phyloP scores from a whole-genome alignment of 2,797 vertebrate genomes.

The Rachycentron canadum region DNA sequence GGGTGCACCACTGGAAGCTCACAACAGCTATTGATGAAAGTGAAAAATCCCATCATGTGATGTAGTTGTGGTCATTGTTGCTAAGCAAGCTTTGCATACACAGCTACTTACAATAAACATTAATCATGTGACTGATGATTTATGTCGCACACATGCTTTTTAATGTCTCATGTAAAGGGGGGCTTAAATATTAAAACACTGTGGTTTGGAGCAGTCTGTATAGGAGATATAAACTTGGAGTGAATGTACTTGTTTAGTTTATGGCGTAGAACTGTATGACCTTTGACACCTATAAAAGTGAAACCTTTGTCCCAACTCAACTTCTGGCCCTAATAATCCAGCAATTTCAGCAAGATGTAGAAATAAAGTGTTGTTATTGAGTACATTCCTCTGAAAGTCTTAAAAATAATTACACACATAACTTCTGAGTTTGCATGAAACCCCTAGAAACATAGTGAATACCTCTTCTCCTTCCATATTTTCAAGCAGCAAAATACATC shows the following conservation, averaged over 20 bases:
- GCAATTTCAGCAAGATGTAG: not conserved
- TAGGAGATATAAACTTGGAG: not conserved
- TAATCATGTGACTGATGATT: not conserved
- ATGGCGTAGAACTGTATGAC: slow-evolving; percentile 21
- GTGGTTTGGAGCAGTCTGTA: not conserved
- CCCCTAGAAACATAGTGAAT: not conserved
- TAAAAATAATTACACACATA: not conserved
- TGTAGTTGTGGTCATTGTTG: not conserved
- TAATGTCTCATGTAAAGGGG: not conserved
- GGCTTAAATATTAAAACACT: not conserved
- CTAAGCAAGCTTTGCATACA: not conserved
- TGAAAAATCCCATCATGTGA: not conserved
- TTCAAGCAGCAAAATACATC: not conserved
- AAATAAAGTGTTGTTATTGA: not conserved
- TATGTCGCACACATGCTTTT: not conserved
- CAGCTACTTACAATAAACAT: not conserved
- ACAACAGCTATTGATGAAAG: not conserved
- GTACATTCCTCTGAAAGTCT: not conserved
- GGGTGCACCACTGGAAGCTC: not conserved
- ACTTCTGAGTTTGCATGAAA: not conserved
- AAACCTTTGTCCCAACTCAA: slow-evolving; percentile 2
- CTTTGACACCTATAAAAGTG: slow-evolving; percentile 36
- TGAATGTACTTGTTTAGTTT: not conserved
- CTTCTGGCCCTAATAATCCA: slow-evolving; percentile 4
- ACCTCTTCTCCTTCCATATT: not conserved